Conservation (phyloP, 2,113 vertebrate genomes). For the Crotalus tigris region DNA sequence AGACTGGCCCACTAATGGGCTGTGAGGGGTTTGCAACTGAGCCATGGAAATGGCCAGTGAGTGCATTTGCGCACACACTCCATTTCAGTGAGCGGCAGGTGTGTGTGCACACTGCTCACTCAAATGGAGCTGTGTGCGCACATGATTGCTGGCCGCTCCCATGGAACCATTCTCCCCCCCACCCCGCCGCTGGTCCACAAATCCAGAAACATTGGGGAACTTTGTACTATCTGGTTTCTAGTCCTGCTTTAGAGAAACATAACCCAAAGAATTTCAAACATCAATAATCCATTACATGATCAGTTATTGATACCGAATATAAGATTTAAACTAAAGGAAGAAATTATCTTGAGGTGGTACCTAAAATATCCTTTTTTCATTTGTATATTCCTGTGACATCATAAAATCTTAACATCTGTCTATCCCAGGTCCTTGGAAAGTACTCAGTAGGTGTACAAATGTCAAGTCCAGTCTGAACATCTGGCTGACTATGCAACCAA, state of each 20-base stretch:
- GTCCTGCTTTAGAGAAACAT: not conserved
- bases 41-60: no score
- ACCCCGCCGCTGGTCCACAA: rapidly evolving
- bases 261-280: rapidly evolving
- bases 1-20: no score
- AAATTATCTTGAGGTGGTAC: not conserved
- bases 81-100: no score
- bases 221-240: not conserved
- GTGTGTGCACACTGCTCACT: no score
- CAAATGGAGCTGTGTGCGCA: no score
- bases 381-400: not conserved
- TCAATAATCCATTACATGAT: not conserved
- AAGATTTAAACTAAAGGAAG: not conserved
- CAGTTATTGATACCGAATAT: not conserved
- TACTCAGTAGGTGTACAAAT: not conserved
- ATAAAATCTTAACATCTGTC: not conserved
- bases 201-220: no score
- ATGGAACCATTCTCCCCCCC: no score
- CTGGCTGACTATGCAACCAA: not conserved
- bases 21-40: no score
- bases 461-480: not conserved
- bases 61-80: no score
- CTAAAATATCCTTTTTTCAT: not conserved
- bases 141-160: no score
- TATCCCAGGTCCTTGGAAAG: not conserved